These are phyloP conservation scores for Acanthacorydalis orientalis DNA, from an alignment of 2,888 invertebrate species.

Conservation along the genomic window DNA sequence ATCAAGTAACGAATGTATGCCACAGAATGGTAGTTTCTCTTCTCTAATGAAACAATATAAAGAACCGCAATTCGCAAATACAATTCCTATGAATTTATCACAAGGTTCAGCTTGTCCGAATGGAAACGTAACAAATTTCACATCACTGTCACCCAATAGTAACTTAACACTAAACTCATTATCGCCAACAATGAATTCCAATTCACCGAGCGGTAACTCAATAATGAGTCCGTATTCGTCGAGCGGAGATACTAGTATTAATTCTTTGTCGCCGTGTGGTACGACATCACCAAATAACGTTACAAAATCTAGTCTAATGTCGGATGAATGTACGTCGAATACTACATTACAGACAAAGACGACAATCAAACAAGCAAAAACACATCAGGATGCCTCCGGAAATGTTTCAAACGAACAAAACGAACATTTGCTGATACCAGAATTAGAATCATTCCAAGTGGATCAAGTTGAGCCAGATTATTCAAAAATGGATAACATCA, in stretches of 20 bases:
- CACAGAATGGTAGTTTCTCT: background rate
- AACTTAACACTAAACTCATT: no score
- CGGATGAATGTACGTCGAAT: background rate
- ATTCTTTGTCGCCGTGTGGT: background rate
- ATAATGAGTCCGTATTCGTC: no score
- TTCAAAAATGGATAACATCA: constrained; percentile 25
- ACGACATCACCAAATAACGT: background rate
- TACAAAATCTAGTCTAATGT: background rate
- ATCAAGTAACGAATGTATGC: background rate
- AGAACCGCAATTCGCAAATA: background rate
- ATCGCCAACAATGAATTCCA: no score
- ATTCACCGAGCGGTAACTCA: no score
- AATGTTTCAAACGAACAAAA: background rate
- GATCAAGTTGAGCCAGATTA: constrained; percentile 22
- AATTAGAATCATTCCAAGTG: background rate
- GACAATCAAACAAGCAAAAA: background rate
- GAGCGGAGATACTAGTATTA: background rate
- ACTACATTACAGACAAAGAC: background rate
- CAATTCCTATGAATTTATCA: background rate
- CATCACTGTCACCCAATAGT: no score
- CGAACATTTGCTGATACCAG: constrained; percentile 1
- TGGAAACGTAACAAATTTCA: background rate
- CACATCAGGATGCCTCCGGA: background rate
- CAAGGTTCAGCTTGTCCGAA: background rate
- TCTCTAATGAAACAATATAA: background rate